A percentile compares a stretch with the other conserved stretches of the same genome.
Conservation (phyloP, 1,140 invertebrate genomes). For the Yoshiicerus persimilis region DNA sequence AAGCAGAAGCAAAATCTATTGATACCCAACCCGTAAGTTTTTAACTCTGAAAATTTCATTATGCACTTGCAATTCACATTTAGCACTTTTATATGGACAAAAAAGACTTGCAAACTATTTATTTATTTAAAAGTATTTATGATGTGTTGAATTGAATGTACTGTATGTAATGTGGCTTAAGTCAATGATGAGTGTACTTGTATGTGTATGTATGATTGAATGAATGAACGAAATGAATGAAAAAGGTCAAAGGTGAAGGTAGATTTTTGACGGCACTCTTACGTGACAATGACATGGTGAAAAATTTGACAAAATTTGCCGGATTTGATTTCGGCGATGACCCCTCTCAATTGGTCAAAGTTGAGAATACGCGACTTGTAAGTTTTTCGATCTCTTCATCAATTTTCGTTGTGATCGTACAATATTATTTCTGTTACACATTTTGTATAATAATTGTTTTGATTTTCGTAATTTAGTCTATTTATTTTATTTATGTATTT, state of each 20-base stretch:
- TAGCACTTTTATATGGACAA: background rate
- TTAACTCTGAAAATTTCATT: background rate
- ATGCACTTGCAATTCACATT: background rate
- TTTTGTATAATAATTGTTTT: background rate
- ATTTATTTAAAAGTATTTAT: background rate
- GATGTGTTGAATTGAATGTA: conserved; percentile 12
- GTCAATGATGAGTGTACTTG: background rate
- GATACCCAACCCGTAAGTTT: conserved; percentile 31
- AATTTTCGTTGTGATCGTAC: background rate
- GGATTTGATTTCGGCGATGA: conserved; percentile 49
- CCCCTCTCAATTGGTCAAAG: conserved; percentile 45
- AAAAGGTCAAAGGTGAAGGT: conserved; percentile 38
- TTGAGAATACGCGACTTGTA: conserved; percentile 45
- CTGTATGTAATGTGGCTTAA: background rate
- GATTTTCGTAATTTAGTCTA: background rate
- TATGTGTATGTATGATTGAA: conserved; percentile 8
- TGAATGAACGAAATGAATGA: conserved; percentile 16
- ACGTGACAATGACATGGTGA: conserved; percentile 34
- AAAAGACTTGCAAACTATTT: background rate
- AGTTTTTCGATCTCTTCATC: conserved; percentile 31
- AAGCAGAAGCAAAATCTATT: conserved; percentile 30
- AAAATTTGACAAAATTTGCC: conserved; percentile 46
- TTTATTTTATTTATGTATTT: background rate
- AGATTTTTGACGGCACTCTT: conserved; percentile 40
- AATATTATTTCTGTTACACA: background rate